Base-by-base conservation (phyloP, 2,113 vertebrate species). In the Paedocypris sp. region DNA sequence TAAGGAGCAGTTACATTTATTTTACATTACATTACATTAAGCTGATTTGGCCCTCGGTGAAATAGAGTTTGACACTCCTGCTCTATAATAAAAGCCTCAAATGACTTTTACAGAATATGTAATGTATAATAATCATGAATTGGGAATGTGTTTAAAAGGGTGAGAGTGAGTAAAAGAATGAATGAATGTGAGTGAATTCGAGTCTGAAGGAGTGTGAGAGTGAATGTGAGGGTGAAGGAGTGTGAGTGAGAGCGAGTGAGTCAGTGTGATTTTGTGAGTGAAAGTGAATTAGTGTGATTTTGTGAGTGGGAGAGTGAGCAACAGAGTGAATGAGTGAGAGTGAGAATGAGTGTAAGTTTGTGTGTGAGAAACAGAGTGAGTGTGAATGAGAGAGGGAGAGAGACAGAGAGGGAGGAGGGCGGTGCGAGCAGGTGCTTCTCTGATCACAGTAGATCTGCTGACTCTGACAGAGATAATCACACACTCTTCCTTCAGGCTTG, bases 101-200 rank as follows among this genome's bases (percentile, higher is more conserved):
- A n/a, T n/a, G n/a, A n/a, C n/a, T n/a, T n/a, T n/a, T n/a, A n/a
- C n/a, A n/a, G n/a, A n/a, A n/a, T n/a, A n/a, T n/a, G n/a, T n/a
- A n/a, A n/a, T n/a, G n/a, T n/a, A n/a, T n/a, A n/a, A n/a, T n/a
- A n/a, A n/a, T n/a, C n/a, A n/a, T n/a, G n/a, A n/a, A 2, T 12
- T 47, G 23, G 4, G 13, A 10, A 26, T 26, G 25, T 47, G 23
- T 28, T 12, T 4, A 13, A 1, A 5, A n/a, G 67, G 49, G 62
- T 16, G 2, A 68, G 65, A 57, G 62, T 67, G 73, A 72, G 60
- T 67, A 71, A 70, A 60, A 57, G 75, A 66, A 71, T 65, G 63
- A 52, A 57, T 71, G 48, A 67, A 69, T 79, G 49, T 29, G n/a
- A 12, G 43, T 23, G 26, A 59, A 29, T 50, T n/a, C 11, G 33